Base-by-base conservation (phyloP, 2,113 vertebrate genomes). In the Ancistrus triradiatus region DNA sequence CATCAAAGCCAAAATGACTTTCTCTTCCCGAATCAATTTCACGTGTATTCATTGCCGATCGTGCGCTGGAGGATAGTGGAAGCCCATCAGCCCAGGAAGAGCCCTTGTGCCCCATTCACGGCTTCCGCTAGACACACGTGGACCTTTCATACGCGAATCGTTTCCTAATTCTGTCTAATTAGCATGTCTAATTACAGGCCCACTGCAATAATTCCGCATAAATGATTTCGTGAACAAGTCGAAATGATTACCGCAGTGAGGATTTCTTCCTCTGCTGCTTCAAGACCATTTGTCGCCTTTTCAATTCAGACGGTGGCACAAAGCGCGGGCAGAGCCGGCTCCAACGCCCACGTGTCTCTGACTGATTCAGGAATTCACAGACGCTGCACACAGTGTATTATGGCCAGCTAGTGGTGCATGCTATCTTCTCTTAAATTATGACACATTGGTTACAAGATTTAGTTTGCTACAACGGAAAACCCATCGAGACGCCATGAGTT, bases 101-200 rank as follows among this genome's bases (percentile, higher is more conserved):
- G 64, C 44, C 44, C 43, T 47, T 2, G 2, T 35, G 28, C 18
- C 31, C 40, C 43, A 31, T 66, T 47, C 37, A 22, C 14, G 1
- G 48, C 55, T 37, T 50, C 19, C 33, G 17, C 38, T 63, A 27
- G 44, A 27, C 7, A 64, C 55, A 64, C 18, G 14, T 38, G 56
- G 63, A 55, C 50, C 56, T 50, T 69, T 73, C 48, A 59, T 47
- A 55, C 19, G 19, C 0, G 18, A 56, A 43, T 61, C 33, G 37
- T 56, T 80, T 84, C 81, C 81, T 83, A 82, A 83, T 67, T 75
- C 78, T 76, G 79, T 17, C 59, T 68, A 77, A 87, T 87, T 87
- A 85, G 78, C 81, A 83, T 82, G 66, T 77, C 80, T 85, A 86
- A 88, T 87, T 85, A 76, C 82, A 83, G 81, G 81, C 82, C 72